Base-by-base conservation (phyloP, 1,140 invertebrate genomes). In the Eubasilissa regina region DNA sequence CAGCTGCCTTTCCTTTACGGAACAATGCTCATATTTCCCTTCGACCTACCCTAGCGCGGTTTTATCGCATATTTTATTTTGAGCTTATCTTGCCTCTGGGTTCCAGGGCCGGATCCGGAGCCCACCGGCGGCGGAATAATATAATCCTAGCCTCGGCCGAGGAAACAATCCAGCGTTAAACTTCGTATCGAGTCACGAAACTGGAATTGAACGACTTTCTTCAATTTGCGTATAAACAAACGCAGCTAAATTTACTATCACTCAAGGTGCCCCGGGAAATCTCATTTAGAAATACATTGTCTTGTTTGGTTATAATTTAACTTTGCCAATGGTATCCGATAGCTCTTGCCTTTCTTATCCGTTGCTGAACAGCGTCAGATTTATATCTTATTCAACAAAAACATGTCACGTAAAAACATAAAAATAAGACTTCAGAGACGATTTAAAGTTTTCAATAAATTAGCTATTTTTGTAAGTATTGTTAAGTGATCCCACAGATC, bases 11-110 rank as follows among this genome's bases (percentile, higher is more conserved):
- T 66, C 0, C 62, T 43, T 19, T 66, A 44, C 43, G 45, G 43
- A 45, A 66, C 25, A 43, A 66, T 44, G 15, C 25, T 45, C 43
- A 43, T 44, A 44, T 44, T 66, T 66, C 19, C 58, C 43, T 66
- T 45, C 19, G 62, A 66, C 62, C 62, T 66, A 15, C 62, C 62
- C 62, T 17, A 13, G 62, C 62, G 62, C 62, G 62, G 62, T 47
- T 66, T 66, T 66, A 66, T 66, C 62, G 62, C 62, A 66, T 66
- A 66, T 66, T 66, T 66, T 66, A 66, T 66, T 66, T 45, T 66
- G 13, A 45, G 62, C 62, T 66, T 66, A 66, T 66, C 62, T 66
- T 43, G 62, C 62, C n/a, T 66, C 45, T 66, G 43, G 58, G 10
- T 62, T 9, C 11, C 58, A 17, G 58, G 15, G 58, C 15, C 17